phyloP scores from a whole-genome alignment of 2,888 invertebrate genomes.

The Euzetes globulus region DNA sequence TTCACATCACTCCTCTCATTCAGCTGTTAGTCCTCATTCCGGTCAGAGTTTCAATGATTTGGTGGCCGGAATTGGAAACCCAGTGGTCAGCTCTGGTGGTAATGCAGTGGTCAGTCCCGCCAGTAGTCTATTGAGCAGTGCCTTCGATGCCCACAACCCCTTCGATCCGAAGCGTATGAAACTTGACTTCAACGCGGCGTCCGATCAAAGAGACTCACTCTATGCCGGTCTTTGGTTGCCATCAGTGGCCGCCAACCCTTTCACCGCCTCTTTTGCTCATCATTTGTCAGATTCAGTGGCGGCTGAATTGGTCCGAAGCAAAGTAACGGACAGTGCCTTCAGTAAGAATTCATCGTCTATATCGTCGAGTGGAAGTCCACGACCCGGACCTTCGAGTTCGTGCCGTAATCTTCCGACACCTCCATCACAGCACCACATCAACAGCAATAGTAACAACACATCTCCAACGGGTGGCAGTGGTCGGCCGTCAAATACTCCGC shows the following conservation, averaged over 20 bases:
- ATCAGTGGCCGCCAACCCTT: constrained; percentile 54
- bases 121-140: constrained; percentile 46
- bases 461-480: constrained; percentile 16
- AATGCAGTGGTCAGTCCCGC: constrained; percentile 9
- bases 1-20: constrained; percentile 4
- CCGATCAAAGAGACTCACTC: constrained; percentile 48
- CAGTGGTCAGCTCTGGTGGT: neutral
- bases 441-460: constrained; percentile 22
- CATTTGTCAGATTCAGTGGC: constrained; percentile 29
- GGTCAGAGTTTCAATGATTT: constrained; percentile 27
- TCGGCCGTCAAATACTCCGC: constrained; percentile 33
- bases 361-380: constrained; percentile 39
- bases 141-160: constrained; percentile 50
- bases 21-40: neutral
- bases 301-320: constrained; percentile 32
- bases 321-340: constrained; percentile 43
- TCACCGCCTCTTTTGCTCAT: constrained; percentile 31
- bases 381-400: constrained; percentile 49
- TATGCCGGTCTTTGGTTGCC: constrained; percentile 69
- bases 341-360: constrained; percentile 40
- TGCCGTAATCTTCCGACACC: constrained; percentile 2
- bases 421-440: neutral
- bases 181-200: constrained; percentile 52
- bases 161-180: constrained; percentile 64
- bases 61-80: constrained; percentile 21